Conservation (phyloP, 2,113 vertebrate genomes). For the Thamnaconus septentrionalis region DNA sequence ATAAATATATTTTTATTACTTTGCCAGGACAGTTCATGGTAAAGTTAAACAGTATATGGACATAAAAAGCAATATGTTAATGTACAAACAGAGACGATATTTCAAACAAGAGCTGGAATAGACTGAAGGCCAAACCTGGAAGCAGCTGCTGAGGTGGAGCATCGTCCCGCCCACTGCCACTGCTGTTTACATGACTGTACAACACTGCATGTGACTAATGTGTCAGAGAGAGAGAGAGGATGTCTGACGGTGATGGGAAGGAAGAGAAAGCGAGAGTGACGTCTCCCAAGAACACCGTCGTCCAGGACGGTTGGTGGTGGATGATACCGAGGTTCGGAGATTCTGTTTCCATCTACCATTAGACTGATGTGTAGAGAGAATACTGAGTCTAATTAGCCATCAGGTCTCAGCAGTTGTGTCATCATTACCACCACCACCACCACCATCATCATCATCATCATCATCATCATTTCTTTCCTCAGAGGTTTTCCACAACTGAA, state of each 20-base stretch:
- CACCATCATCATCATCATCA: too few species aligned
- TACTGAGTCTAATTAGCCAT: not conserved
- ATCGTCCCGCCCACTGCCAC: not conserved
- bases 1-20: constrained; percentile 99
- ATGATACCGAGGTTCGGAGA: constrained; percentile 34
- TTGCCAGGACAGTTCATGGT: constrained; percentile 96
- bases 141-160: constrained; percentile 10
- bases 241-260: constrained; percentile 25
- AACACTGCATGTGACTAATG: constrained; percentile 58
- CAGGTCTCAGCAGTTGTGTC: too few species aligned
- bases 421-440: too few species aligned
- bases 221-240: not conserved
- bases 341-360: constrained; percentile 23
- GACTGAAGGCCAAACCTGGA: constrained; percentile 75
- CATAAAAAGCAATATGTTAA: constrained; percentile 98
- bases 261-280: constrained; percentile 32
- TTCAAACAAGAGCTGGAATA: constrained; percentile 85
- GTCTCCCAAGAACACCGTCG: constrained; percentile 11
- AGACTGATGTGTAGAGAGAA: constrained; percentile 20
- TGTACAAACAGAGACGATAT: constrained; percentile 87
- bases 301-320: constrained; percentile 20
- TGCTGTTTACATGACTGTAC: constrained; percentile 48
- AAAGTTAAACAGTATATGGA: constrained; percentile 97
- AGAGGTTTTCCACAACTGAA: too few species aligned
- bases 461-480: too few species aligned